Evolutionary conservation across 2,797 vertebrate species (phyloP).

Genomic region (Macropus fuliginosus): DNA sequence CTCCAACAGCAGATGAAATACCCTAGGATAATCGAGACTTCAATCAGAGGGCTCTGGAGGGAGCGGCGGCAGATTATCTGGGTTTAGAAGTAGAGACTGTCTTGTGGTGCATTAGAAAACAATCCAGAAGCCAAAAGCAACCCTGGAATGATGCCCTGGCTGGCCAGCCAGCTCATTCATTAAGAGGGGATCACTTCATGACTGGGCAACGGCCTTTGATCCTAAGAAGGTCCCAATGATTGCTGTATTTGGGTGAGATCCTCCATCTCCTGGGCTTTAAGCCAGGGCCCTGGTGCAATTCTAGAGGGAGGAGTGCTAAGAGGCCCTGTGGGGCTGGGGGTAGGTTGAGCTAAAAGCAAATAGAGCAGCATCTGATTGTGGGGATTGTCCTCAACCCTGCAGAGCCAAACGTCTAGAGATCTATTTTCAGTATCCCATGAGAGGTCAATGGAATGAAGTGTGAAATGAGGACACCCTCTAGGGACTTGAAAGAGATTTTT

Average conservation of each 20-base stretch:
- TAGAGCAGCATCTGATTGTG: neutral
- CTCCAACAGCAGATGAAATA: constrained; percentile 1
- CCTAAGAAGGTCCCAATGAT: neutral
- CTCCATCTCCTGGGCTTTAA: neutral
- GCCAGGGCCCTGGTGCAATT: neutral
- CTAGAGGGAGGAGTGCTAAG: neutral
- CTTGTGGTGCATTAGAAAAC: constrained; percentile 27
- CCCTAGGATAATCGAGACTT: constrained; percentile 7
- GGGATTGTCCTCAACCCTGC: neutral
- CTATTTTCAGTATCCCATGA: neutral
- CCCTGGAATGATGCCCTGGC: neutral
- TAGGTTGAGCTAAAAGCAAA: neutral
- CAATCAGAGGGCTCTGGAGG: neutral
- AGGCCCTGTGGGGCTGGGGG: neutral
- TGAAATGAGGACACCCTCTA: neutral
- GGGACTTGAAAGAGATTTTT: neutral
- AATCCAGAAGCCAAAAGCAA: neutral
- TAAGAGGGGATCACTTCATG: neutral
- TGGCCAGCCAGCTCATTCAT: neutral
- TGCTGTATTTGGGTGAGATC: neutral
- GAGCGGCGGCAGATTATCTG: neutral
- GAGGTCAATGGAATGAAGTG: neutral
- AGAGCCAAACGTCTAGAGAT: neutral
- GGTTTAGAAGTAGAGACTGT: constrained; percentile 5
- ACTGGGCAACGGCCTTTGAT: neutral